A percentile compares a stretch with the other conserved stretches of the same genome.
These are phyloP conservation scores for Habropoda laboriosa DNA, from an alignment of 1,140 invertebrate genomes.

Conservation along the genomic window DNA sequence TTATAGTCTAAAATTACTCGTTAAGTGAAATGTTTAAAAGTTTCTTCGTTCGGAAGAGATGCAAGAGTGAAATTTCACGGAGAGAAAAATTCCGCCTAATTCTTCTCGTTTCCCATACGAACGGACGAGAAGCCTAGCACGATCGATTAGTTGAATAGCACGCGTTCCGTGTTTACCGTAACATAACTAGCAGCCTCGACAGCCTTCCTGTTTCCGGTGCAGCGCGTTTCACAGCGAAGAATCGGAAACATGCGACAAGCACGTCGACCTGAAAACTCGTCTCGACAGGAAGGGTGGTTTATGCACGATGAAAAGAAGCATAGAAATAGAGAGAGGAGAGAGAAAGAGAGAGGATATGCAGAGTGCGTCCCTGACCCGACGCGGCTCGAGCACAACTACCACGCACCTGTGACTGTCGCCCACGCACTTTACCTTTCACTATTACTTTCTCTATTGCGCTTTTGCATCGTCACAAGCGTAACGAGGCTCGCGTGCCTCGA, in stretches of 20 bases:
- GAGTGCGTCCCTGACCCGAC: constrained; percentile 47
- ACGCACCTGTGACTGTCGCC: constrained; percentile 74
- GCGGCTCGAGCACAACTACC: constrained; percentile 29
- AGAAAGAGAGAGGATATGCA: constrained; percentile 4
- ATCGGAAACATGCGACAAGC: not conserved
- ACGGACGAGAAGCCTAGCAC: not conserved
- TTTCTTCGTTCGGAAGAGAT: no score
- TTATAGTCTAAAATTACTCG: not conserved
- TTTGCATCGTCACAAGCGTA: constrained; percentile 59
- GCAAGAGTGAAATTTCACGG: no score
- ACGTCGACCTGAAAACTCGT: not conserved
- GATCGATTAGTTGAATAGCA: not conserved
- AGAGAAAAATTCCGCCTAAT: no score
- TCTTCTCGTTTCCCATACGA: no score
- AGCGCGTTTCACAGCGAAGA: not conserved
- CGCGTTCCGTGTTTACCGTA: no score
- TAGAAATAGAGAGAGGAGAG: not conserved
- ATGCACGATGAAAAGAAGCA: no score
- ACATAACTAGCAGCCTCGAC: no score
- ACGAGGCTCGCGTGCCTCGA: not conserved
- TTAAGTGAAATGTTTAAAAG: no score
- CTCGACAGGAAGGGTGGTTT: not conserved
- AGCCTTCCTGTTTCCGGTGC: not conserved
- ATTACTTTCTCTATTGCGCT: constrained; percentile 74
- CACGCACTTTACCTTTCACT: constrained; percentile 75